These are phyloP conservation scores for Aquatica leii DNA, from an alignment of 2,888 invertebrate species.

Conservation along the genomic window DNA sequence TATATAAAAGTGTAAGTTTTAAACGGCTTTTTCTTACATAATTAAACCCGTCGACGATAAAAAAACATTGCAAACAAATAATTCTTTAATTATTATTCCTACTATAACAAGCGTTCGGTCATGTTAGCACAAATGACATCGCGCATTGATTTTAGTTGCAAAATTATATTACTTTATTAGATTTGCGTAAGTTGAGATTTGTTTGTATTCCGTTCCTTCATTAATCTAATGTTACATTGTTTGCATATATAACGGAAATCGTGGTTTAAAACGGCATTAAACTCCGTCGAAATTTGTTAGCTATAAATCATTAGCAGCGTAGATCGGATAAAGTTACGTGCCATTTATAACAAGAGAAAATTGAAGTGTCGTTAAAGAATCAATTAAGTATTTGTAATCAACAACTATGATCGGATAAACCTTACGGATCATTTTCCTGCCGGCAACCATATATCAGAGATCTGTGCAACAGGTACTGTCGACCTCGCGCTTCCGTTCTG, in stretches of 20 bases:
- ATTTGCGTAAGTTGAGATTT: slow-evolving; percentile 24
- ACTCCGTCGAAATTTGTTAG: background rate
- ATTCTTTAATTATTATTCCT: too few relatives aligned
- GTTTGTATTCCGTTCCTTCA: slow-evolving; percentile 25
- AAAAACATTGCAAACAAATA: too few relatives aligned
- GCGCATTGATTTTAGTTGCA: slow-evolving; percentile 23
- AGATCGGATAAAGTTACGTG: slow-evolving; percentile 7
- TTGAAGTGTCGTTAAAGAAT: slow-evolving; percentile 27
- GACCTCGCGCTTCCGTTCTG: slow-evolving; percentile 39
- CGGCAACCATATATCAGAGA: slow-evolving; percentile 37
- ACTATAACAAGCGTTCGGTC: too few relatives aligned
- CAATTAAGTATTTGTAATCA: slow-evolving; percentile 35
- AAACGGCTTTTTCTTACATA: too few relatives aligned
- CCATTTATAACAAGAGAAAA: slow-evolving; percentile 22
- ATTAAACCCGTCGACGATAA: too few relatives aligned
- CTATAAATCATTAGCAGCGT: slow-evolving; percentile 15
- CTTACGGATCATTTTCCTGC: slow-evolving; percentile 33
- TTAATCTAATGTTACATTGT: slow-evolving; percentile 18
- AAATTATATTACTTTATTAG: slow-evolving; percentile 25
- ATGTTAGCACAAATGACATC: too few relatives aligned
- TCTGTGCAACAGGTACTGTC: slow-evolving; percentile 43
- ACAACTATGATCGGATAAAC: slow-evolving; percentile 34
- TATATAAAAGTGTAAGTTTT: too few relatives aligned
- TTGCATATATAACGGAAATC: slow-evolving; percentile 3
- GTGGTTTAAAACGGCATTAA: slow-evolving; percentile 6